Percentiles rank a stretch among this genome's conserved stretches.
Conservation (phyloP, 2,888 invertebrate genomes). For the Nymphalis c-album region DNA sequence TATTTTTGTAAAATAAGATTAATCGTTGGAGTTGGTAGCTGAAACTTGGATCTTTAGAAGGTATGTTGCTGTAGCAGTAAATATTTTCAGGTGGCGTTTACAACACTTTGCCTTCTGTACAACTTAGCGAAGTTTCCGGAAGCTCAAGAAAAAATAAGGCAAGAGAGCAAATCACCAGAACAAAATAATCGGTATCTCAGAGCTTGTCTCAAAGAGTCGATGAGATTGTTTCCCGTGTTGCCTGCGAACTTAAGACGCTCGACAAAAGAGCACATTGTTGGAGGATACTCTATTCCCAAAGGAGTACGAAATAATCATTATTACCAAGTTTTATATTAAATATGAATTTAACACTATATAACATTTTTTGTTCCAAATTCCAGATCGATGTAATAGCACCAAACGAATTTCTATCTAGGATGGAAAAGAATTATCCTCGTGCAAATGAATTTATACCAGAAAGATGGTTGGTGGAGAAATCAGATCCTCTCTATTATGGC, state of each 20-base stretch:
- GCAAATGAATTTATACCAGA: conserved; percentile 83
- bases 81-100: conserved; percentile 65
- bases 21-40: no score
- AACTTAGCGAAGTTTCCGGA: conserved; percentile 77
- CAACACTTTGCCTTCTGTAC: conserved; percentile 71
- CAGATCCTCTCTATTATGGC: conserved; percentile 66
- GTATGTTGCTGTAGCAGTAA: neutral
- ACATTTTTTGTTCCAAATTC: conserved; percentile 41
- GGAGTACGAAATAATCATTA: conserved; percentile 54
- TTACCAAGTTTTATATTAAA: neutral
- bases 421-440: conserved; percentile 79
- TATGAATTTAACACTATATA: neutral
- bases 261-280: conserved; percentile 65
- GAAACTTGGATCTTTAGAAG: neutral
- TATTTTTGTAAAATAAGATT: no score
- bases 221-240: conserved; percentile 69
- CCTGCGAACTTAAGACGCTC: conserved; percentile 64
- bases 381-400: conserved; percentile 89
- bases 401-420: conserved; percentile 83
- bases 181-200: conserved; percentile 73
- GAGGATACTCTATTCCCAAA: conserved; percentile 67
- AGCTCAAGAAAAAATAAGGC: conserved; percentile 75
- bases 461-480: conserved; percentile 84
- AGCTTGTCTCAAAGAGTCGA: conserved; percentile 84
- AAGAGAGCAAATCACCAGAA: conserved; percentile 56